phyloP scores from a whole-genome alignment of 2,797 vertebrate species.

The Ceryle rudis region DNA sequence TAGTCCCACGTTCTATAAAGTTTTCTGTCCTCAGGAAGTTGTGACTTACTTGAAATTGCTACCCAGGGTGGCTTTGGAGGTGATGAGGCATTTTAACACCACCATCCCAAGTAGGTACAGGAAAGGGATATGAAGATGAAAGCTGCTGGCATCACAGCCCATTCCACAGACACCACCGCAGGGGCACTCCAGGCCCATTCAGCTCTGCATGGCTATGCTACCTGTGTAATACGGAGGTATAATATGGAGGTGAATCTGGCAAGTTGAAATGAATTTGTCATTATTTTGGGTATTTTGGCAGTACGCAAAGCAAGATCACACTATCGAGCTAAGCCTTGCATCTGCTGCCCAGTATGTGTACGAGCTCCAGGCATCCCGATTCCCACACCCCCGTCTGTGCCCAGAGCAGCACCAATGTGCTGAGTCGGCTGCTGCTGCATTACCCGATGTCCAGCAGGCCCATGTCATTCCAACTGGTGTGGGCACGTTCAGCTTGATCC shows the following conservation, averaged over 20 bases:
- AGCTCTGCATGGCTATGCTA: not conserved
- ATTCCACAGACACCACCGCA: not conserved
- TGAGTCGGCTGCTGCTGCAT: not conserved
- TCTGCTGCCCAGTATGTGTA: not conserved
- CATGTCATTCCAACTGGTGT: not conserved
- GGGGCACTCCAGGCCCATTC: not conserved
- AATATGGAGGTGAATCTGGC: accelerated
- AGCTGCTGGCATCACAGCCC: not conserved
- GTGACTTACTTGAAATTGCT: not conserved
- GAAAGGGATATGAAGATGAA: not conserved
- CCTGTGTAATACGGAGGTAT: accelerated
- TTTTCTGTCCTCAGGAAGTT: not conserved
- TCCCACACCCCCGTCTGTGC: not conserved
- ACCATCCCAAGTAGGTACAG: not conserved
- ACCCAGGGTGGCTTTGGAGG: not conserved
- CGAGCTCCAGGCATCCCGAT: not conserved
- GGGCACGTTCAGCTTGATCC: not conserved
- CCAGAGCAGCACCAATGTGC: accelerated
- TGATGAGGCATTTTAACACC: not conserved
- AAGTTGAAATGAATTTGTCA: not conserved
- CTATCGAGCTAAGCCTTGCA: not conserved
- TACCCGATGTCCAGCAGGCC: not conserved
- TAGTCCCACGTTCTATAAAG: not conserved
- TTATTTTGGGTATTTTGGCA: not conserved
- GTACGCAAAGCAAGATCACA: not conserved